Evolutionary conservation across 2,888 invertebrate species (phyloP), one percentile per base, ranked within the genome.

Genomic region (Hypsopygia costalis): DNA sequence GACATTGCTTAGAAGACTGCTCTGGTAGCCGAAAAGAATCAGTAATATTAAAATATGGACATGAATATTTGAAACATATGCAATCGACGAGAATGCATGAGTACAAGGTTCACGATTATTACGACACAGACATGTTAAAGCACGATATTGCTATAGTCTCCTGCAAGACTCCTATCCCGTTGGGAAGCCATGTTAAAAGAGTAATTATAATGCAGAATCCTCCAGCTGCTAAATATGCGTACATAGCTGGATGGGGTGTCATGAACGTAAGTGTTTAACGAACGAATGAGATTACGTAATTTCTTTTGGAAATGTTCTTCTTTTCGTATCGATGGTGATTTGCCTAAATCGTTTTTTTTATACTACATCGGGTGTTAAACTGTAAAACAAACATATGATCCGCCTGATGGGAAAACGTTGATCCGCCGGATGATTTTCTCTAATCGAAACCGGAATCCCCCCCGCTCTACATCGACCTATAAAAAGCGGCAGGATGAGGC

Each of bases 171-270:
- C 9, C 2, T 6, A 28, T 36, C 16, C 16, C 16, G 5, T 16
- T 36, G 9, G 20, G 20, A 20, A 12, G 9, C 2, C 6, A 29
- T 7, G 29, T 36, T 0, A 36, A 36, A 11, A 36, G 36, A 11
- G 29, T 36, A 0, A 20, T 29, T 1, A 7, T 36, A 8, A 16
- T 36, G 16, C 28, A 9, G 10, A 11, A 16, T 6, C 36, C 36
- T 7, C 36, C 36, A 16, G 4, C 4, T 3, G 16, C 16, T 3
- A 4, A 16, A 3, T 16, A 3, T 16, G 16, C 51, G 1, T 30
- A 37, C 11, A 47, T 64, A 6, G 54, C 59, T 12, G 66, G 64
- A 4, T 66, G 64, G 64, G 64, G 64, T 6, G 0, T 52, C 6
- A 11, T 12, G 6, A 12, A 28, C 27, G 28, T 22, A 22, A 8